Percentiles rank a stretch among this genome's conserved stretches.
These are phyloP conservation scores for Scylla paramamosain DNA, from an alignment of 1,140 invertebrate genomes.

Conservation along the genomic window DNA sequence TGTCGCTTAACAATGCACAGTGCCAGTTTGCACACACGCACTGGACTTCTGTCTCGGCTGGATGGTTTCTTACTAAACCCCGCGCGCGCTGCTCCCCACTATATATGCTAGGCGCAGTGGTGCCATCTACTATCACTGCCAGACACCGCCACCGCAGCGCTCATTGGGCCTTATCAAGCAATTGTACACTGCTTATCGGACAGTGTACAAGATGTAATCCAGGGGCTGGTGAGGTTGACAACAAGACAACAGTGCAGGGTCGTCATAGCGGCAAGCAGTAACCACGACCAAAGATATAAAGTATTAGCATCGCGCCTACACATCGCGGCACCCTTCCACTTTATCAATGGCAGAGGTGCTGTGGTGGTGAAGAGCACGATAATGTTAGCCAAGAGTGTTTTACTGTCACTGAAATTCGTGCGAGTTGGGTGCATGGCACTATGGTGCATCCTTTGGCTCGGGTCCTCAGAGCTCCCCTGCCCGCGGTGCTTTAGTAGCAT, in stretches of 20 bases:
- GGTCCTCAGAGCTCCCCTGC: background rate
- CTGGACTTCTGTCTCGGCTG: background rate
- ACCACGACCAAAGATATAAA: background rate
- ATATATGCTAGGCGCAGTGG: conserved; percentile 42
- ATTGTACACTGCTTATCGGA: background rate
- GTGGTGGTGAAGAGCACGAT: conserved; percentile 9
- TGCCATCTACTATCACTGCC: conserved; percentile 50
- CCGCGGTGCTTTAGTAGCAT: background rate
- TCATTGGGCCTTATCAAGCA: background rate
- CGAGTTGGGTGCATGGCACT: background rate
- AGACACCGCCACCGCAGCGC: conserved; percentile 2
- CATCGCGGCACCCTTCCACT: background rate
- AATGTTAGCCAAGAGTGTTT: background rate
- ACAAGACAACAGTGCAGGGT: background rate
- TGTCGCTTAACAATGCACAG: conserved; percentile 40
- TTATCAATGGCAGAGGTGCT: conserved; percentile 53
- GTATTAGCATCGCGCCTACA: background rate
- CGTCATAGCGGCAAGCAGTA: background rate
- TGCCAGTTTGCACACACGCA: conserved; percentile 17
- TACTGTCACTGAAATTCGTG: background rate
- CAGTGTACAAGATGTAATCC: background rate
- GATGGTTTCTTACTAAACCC: conserved; percentile 40
- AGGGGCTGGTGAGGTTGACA: background rate
- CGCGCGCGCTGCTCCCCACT: conserved; percentile 3
- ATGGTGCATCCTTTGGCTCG: background rate